Base-by-base conservation (phyloP, 2,113 vertebrate species). In the Thunnus thynnus region DNA sequence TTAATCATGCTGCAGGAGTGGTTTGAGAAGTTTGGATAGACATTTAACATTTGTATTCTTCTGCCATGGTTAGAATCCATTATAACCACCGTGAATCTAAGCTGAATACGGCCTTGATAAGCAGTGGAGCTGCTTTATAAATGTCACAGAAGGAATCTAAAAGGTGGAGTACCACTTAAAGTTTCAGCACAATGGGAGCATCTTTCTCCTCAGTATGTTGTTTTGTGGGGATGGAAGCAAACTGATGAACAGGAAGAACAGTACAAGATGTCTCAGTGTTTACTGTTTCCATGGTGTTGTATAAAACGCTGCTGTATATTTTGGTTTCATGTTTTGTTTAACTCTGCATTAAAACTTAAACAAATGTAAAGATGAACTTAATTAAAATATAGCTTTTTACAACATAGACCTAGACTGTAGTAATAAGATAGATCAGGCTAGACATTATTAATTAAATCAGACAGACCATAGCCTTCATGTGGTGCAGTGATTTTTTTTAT, bases 241-340 rank as follows among this genome's bases (percentile, higher is more conserved):
- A 36, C 41, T 61, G 22, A 76, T 67, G 30, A 44, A 71, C 16
- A 30, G 27, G 22, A 76, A 72, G 30, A 44, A 71, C 16, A 30
- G 27, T 27, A 0, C 27, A 64, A 22, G 25, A 44, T 60, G 20
- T 18, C 44, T 58, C 44, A 69, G 52, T 48, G 20, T 14, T 48
- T 22, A 10, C 22, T 63, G 57, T 84, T 81, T 71, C 58, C 32
- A 25, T 63, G 55, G 70, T 64, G 52, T 22, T 81, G 68, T 75
- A 66, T 68, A 44, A 57, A 18, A 44, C 13, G 7, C 7, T 17
- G 16, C 17, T 1, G 4, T 76, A 30, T 30, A 30, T 30, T 30
- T 78, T 77, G 17, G 51, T 30, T 72, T 63, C 55, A n/a, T 2
- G 54, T 36, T 46, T 2, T 12, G 41, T 56, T 25, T 3, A 22